Conservation (phyloP, 2,113 vertebrate genomes). For the Turdus rufiventris region DNA sequence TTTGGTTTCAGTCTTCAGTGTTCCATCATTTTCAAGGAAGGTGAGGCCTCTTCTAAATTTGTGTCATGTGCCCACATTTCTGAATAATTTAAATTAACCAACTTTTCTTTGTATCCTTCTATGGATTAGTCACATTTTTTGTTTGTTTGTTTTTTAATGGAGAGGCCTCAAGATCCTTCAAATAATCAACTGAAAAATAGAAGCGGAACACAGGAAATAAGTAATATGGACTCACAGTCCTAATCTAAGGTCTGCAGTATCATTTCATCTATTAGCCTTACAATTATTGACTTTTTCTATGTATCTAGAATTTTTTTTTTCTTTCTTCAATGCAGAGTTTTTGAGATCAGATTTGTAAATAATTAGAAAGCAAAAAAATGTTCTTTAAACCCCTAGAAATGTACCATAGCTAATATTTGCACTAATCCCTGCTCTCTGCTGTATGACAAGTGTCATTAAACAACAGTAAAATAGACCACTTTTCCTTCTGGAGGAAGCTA, state of each 20-base stretch:
- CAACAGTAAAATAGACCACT: not conserved
- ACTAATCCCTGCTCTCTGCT: not conserved
- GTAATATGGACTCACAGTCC: not conserved
- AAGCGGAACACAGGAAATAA: not conserved
- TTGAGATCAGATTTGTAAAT: not conserved
- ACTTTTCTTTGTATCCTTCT: not conserved
- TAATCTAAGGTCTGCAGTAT: not conserved
- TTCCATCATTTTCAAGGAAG: not conserved
- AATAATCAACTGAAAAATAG: not conserved
- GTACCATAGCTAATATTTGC: not conserved
- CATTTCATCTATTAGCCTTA: not conserved
- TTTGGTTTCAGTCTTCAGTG: not conserved
- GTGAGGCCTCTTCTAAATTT: not conserved
- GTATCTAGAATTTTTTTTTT: not conserved
- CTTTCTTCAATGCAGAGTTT: not conserved
- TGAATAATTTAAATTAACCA: not conserved
- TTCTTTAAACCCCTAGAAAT: not conserved
- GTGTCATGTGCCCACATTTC: not conserved
- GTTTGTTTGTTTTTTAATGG: not conserved
- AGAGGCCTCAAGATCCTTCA: not conserved
- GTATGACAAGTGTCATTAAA: not conserved
- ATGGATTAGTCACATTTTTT: not conserved
- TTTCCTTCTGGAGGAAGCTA: not conserved
- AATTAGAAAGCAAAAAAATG: not conserved
- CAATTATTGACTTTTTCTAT: not conserved